Evolutionary conservation across 1,140 invertebrate genomes (phyloP).

Genomic region (Hylaeus anthracinus): DNA sequence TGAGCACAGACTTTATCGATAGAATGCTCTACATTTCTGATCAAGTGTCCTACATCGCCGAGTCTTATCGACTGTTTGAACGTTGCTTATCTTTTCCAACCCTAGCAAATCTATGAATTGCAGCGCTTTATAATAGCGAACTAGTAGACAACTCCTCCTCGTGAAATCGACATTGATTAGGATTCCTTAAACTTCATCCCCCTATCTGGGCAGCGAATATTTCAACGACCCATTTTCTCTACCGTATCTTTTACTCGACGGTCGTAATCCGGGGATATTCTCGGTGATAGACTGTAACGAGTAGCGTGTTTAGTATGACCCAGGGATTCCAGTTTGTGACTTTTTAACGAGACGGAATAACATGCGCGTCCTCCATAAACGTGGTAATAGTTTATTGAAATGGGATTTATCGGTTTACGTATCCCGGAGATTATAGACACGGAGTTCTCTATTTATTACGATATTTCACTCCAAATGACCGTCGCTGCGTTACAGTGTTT

Average conservation of each 20-base stretch:
- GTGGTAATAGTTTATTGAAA: constrained; percentile 1
- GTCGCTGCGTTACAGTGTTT: too few species aligned
- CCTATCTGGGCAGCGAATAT: neutral
- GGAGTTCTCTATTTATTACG: neutral
- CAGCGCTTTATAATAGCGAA: too few species aligned
- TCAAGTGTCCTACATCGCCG: too few species aligned
- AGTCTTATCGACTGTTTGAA: too few species aligned
- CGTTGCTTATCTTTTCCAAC: too few species aligned
- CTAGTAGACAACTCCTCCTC: too few species aligned
- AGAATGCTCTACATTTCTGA: too few species aligned
- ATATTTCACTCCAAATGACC: neutral
- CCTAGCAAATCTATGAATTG: too few species aligned
- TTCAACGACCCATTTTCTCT: neutral
- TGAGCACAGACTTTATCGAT: too few species aligned
- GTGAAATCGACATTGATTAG: too few species aligned
- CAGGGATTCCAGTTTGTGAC: neutral
- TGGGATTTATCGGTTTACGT: neutral
- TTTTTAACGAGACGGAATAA: neutral
- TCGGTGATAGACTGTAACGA: neutral
- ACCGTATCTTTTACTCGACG: neutral
- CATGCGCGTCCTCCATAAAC: neutral
- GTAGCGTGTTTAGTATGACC: neutral
- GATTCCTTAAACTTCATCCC: too few species aligned
- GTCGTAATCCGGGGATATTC: neutral
- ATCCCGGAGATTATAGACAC: neutral